These are phyloP conservation scores for Rattus rattus DNA, from an alignment of 2,113 vertebrate species.

Conservation along the genomic window DNA sequence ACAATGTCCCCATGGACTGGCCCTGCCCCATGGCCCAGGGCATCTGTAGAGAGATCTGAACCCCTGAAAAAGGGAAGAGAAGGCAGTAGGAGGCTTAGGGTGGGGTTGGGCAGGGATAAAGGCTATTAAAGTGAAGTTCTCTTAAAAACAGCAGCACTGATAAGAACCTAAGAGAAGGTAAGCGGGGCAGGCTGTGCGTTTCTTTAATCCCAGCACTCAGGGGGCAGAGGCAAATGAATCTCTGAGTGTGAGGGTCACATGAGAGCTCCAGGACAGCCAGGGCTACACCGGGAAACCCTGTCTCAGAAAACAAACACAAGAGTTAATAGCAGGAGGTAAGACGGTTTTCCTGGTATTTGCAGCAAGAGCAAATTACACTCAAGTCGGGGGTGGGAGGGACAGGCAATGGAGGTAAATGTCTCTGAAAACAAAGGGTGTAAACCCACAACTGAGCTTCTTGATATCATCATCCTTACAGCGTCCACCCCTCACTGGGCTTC, in stretches of 20 bases:
- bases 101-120: neutral
- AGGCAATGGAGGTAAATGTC: slow-evolving; percentile 25
- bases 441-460: neutral
- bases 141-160: neutral
- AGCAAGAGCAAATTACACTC: neutral
- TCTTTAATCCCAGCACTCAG: neutral
- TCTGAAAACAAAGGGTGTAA: slow-evolving; percentile 51
- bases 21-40: neutral
- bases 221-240: neutral
- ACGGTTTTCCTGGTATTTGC: neutral
- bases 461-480: neutral
- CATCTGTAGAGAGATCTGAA: neutral
- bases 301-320: no score
- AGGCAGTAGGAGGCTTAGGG: neutral
- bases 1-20: fast-evolving
- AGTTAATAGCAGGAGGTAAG: neutral
- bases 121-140: neutral
- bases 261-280: neutral
- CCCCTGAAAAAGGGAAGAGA: neutral
- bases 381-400: no score
- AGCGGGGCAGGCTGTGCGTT: neutral
- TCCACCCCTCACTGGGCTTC: neutral
- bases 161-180: neutral
- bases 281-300: neutral
- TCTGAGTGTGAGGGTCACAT: neutral